Percentiles rank a stretch among this genome's conserved stretches.
Evolutionary conservation across 2,113 vertebrate genomes (phyloP).

Genomic region (Mirza zaza): DNA sequence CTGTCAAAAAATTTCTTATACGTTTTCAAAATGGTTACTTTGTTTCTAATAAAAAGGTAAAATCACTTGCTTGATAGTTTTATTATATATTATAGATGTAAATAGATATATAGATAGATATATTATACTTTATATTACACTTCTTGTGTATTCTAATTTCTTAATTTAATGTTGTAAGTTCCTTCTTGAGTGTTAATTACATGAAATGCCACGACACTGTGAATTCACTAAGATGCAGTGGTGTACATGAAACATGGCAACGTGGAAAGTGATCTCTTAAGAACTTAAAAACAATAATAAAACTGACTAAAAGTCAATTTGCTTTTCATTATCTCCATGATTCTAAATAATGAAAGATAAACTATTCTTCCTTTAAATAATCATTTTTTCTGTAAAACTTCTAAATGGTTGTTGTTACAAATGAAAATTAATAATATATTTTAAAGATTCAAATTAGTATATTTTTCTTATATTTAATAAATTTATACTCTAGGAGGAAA

Average conservation of each 20-base stretch:
- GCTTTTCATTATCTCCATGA: neutral
- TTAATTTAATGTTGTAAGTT: neutral
- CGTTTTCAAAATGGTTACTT: neutral
- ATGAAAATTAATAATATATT: neutral
- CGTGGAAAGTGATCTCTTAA: neutral
- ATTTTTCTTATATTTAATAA: neutral
- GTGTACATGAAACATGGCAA: neutral
- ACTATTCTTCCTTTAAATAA: neutral
- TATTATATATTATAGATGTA: no score
- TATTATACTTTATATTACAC: neutral
- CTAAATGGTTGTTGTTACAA: neutral
- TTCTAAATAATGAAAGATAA: neutral
- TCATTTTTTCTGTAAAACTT: neutral
- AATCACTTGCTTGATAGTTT: neutral
- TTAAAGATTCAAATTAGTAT: neutral
- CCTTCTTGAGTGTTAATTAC: neutral
- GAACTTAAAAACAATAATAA: neutral
- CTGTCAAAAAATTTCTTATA: neutral
- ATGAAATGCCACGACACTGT: neutral
- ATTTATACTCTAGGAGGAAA: neutral
- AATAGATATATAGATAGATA: no score
- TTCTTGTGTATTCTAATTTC: neutral
- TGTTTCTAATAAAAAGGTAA: neutral
- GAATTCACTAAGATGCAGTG: neutral
- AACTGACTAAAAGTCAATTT: neutral